These are phyloP conservation scores for Fragum fragum DNA, from an alignment of 2,888 invertebrate species.

Conservation along the genomic window DNA sequence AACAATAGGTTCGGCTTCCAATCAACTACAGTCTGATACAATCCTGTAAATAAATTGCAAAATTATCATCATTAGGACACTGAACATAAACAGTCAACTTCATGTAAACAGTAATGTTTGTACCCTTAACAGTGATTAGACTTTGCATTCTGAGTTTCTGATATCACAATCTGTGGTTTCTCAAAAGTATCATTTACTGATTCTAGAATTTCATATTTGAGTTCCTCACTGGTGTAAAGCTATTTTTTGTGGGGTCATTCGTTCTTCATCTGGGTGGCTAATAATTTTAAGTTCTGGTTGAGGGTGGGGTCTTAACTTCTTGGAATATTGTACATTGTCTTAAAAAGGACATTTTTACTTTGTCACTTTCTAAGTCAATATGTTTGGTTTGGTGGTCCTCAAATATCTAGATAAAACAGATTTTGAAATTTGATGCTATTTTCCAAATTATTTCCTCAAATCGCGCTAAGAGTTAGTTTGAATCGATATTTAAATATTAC, in stretches of 20 bases:
- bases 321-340: slow-evolving; percentile 30
- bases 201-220: slow-evolving; percentile 27
- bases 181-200: slow-evolving; percentile 16
- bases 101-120: slow-evolving; percentile 50
- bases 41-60: slow-evolving; percentile 42
- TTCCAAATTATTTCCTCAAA: too few species aligned
- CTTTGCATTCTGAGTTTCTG: slow-evolving; percentile 27
- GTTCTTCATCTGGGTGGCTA: slow-evolving; percentile 35
- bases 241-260: slow-evolving; percentile 39
- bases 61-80: slow-evolving; percentile 27
- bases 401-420: slow-evolving; percentile 14
- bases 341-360: slow-evolving; percentile 33
- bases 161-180: neutral
- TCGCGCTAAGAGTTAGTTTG: too few species aligned
- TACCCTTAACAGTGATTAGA: slow-evolving; percentile 46
- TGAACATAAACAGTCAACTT: slow-evolving; percentile 49
- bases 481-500: too few species aligned
- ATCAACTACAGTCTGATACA: slow-evolving; percentile 39
- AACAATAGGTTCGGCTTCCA: slow-evolving; percentile 32
- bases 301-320: slow-evolving; percentile 38
- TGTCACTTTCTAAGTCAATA: slow-evolving; percentile 22
- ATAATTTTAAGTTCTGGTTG: slow-evolving; percentile 16
- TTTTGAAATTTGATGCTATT: too few species aligned
- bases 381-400: slow-evolving; percentile 11
- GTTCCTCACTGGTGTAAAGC: slow-evolving; percentile 40